Evolutionary conservation across 2,113 vertebrate genomes (phyloP).

Genomic region (Periophthalmodon schlosseri): DNA sequence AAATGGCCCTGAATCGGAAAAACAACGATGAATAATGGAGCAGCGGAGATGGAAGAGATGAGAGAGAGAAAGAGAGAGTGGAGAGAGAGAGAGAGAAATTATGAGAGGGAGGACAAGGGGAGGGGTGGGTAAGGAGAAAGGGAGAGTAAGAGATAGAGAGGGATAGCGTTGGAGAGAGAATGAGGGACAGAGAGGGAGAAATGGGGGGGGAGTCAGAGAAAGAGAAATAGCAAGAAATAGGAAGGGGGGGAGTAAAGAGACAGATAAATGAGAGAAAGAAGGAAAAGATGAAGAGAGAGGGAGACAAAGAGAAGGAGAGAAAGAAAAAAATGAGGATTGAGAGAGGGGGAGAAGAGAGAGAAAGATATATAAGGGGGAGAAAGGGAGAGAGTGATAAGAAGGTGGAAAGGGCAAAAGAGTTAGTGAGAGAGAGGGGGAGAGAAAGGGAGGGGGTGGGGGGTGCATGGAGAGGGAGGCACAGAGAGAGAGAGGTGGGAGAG

Average conservation of each 20-base stretch:
- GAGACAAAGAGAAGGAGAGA: constrained; percentile 22
- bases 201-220: constrained; percentile 32
- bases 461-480: too few relatives aligned
- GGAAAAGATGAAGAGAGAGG: constrained; percentile 24
- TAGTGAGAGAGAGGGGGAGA: constrained; percentile 7
- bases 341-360: too few relatives aligned
- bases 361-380: too few relatives aligned
- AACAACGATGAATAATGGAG: constrained; percentile 58
- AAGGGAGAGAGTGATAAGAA: too few relatives aligned
- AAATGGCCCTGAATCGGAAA: constrained; percentile 46
- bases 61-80: background rate
- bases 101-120: background rate
- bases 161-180: constrained; percentile 40
- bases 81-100: background rate
- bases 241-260: constrained; percentile 22
- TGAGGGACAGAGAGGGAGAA: constrained; percentile 12
- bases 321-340: too few relatives aligned
- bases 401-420: too few relatives aligned
- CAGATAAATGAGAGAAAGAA: constrained; percentile 23
- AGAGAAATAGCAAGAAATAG: constrained; percentile 3
- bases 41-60: constrained; percentile 39
- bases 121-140: background rate
- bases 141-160: background rate
- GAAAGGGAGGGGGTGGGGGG: too few relatives aligned
- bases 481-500: background rate